Conservation (phyloP, 2,888 invertebrate genomes). For the Polymixis flavicincta region DNA sequence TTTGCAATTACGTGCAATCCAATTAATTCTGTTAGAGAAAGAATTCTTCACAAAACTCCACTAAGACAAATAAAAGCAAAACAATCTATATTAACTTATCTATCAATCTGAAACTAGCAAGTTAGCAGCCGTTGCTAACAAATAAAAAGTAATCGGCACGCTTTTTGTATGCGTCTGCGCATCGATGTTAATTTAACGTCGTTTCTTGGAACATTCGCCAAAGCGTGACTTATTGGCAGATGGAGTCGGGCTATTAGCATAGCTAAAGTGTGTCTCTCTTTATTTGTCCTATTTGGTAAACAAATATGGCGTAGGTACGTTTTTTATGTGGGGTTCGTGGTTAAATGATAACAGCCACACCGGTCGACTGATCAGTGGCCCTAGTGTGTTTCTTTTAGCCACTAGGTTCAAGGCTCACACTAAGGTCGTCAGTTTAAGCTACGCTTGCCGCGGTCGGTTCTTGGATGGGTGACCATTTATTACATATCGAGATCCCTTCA, state of each 20-base stretch:
- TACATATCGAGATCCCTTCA: too few relatives aligned
- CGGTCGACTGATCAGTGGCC: too few relatives aligned
- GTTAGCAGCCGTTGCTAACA: conserved; percentile 32
- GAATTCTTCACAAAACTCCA: neutral
- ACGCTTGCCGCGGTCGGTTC: neutral
- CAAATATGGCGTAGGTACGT: neutral
- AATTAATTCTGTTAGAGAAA: neutral
- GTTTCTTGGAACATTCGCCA: conserved; percentile 50
- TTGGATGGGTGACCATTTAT: neutral
- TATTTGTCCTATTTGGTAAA: conserved; percentile 14
- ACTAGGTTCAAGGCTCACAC: too few relatives aligned
- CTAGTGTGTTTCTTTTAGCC: too few relatives aligned
- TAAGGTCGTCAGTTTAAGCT: too few relatives aligned
- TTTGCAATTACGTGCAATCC: neutral
- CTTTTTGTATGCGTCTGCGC: conserved; percentile 73
- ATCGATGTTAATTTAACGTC: conserved; percentile 58
- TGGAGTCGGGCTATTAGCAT: conserved; percentile 50
- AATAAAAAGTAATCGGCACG: conserved; percentile 67
- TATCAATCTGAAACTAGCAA: conserved; percentile 47
- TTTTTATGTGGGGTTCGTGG: too few relatives aligned
- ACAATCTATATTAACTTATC: conserved; percentile 47
- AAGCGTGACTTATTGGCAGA: conserved; percentile 62
- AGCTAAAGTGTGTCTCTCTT: conserved; percentile 20
- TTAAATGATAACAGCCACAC: too few relatives aligned
- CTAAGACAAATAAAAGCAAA: conserved; percentile 22